These are phyloP conservation scores for Paratilapia polleni DNA, from an alignment of 2,113 vertebrate species.

Conservation along the genomic window DNA sequence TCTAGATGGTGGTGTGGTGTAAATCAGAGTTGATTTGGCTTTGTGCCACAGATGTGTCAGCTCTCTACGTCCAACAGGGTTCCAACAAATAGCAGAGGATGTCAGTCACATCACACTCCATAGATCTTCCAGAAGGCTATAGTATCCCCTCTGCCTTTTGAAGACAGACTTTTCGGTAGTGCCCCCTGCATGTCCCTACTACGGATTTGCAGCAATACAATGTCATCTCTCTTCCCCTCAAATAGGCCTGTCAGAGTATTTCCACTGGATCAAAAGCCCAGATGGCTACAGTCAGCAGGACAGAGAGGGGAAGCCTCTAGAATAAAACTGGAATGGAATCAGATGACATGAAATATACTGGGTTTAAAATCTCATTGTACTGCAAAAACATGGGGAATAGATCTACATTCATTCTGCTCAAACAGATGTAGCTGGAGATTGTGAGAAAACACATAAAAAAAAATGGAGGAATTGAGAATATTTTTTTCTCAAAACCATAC, in stretches of 20 bases:
- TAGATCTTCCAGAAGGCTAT: slow-evolving; percentile 50
- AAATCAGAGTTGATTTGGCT: slow-evolving; percentile 78
- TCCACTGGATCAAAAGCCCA: slow-evolving; percentile 65
- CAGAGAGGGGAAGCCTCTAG: slow-evolving; percentile 33
- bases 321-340: slow-evolving; percentile 48
- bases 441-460: neutral
- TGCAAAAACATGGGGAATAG: slow-evolving; percentile 14
- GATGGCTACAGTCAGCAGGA: slow-evolving; percentile 63
- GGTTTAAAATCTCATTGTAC: slow-evolving; percentile 52
- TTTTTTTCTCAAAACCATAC: neutral
- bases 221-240: slow-evolving; percentile 62
- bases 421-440: slow-evolving; percentile 3
- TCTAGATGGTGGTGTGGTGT: slow-evolving; percentile 42
- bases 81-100: slow-evolving; percentile 59
- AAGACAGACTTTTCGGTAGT: slow-evolving; percentile 20
- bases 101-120: slow-evolving; percentile 58
- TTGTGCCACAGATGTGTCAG: slow-evolving; percentile 70
- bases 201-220: slow-evolving; percentile 55
- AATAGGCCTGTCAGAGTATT: slow-evolving; percentile 59
- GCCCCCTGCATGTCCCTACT: slow-evolving; percentile 44
- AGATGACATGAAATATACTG: slow-evolving; percentile 44
- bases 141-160: slow-evolving; percentile 38
- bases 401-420: slow-evolving; percentile 24
- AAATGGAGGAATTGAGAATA: neutral
- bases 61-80: slow-evolving; percentile 47